phyloP scores from a whole-genome alignment of 2,888 invertebrate genomes.

The Emmelina monodactyla region DNA sequence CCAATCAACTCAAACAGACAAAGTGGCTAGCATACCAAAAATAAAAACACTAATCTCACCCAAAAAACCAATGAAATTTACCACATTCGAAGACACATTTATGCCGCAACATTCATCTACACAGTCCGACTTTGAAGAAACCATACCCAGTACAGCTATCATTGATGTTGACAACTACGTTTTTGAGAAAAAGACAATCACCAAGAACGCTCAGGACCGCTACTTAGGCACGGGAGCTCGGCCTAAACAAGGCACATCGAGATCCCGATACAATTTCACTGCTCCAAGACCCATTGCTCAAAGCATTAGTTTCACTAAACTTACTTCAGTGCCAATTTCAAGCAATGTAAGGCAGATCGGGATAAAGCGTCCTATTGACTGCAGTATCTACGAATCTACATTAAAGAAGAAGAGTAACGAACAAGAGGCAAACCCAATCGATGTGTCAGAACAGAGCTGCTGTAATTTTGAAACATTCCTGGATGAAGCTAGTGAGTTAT shows the following conservation, averaged over 20 bases:
- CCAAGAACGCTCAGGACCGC: no score
- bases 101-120: no score
- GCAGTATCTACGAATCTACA: slow-evolving; percentile 14
- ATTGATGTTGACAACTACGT: neutral
- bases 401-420: slow-evolving; percentile 22
- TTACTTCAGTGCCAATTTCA: no score
- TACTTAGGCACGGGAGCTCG: no score
- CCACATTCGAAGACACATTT: neutral
- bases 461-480: slow-evolving; percentile 21
- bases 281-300: no score
- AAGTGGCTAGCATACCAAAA: neutral
- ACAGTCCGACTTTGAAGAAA: no score
- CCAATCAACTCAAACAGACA: neutral
- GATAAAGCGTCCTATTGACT: slow-evolving; percentile 21
- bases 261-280: no score
- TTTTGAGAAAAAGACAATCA: no score
- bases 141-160: neutral
- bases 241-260: no score
- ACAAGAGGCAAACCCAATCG: slow-evolving; percentile 2
- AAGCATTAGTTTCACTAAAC: no score
- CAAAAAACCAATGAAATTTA: neutral
- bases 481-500: slow-evolving; percentile 25
- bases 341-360: no score
- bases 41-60: no score
- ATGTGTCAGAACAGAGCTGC: slow-evolving; percentile 8